A percentile compares a stretch with the other conserved stretches of the same genome.
Evolutionary conservation across 2,888 invertebrate genomes (phyloP).

Genomic region (Empis livida): DNA sequence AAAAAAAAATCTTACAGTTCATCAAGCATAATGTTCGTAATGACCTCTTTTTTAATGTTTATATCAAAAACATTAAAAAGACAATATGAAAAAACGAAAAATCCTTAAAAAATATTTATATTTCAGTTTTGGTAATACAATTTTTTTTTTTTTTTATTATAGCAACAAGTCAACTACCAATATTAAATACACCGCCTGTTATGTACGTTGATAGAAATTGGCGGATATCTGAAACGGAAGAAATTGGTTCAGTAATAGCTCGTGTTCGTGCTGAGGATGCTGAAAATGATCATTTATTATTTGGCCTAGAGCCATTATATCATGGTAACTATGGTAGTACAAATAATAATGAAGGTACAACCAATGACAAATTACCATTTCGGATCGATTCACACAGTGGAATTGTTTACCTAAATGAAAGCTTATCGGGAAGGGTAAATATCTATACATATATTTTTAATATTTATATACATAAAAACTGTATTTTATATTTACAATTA

Average conservation of each 20-base stretch:
- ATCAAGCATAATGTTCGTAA: no score
- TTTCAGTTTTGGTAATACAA: no score
- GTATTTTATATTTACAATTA: no score
- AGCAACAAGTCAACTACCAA: conserved; percentile 18
- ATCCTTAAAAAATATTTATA: no score
- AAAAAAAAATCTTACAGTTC: no score
- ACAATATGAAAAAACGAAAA: no score
- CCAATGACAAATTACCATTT: conserved; percentile 47
- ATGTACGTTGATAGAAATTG: conserved; percentile 61
- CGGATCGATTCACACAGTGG: conserved; percentile 62
- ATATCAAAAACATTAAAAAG: no score
- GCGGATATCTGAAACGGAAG: conserved; percentile 57
- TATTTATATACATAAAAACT: no score
- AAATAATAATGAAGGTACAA: conserved; percentile 13
- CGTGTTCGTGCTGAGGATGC: conserved; percentile 53
- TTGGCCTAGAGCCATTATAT: conserved; percentile 52
- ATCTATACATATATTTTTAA: background rate
- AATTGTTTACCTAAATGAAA: conserved; percentile 65
- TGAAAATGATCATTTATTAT: conserved; percentile 50
- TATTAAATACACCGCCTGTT: conserved; percentile 44
- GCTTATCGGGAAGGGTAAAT: conserved; percentile 61
- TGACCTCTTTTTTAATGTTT: no score
- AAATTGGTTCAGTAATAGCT: conserved; percentile 58
- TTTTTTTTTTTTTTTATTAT: conserved; percentile 7
- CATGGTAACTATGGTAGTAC: conserved; percentile 21